Conservation (phyloP, 2,113 vertebrate genomes). For the Oreocharis arfaki region DNA sequence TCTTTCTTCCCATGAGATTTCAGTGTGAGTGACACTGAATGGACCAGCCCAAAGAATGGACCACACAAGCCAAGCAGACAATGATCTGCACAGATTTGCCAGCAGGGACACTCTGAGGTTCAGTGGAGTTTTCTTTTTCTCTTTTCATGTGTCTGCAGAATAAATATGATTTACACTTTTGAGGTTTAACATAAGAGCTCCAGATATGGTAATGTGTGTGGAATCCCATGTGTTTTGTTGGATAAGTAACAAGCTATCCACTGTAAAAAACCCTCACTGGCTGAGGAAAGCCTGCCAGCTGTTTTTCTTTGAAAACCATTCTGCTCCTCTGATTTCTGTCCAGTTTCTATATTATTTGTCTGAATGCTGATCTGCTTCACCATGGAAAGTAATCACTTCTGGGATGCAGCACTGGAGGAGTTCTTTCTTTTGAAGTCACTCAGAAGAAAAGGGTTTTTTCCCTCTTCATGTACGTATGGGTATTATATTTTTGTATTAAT, state of each 20-base stretch:
- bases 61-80: neutral
- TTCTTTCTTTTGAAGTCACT: neutral
- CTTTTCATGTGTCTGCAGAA: neutral
- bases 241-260: neutral
- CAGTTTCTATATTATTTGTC: neutral
- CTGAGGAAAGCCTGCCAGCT: neutral
- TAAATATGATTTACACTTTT: neutral
- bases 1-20: neutral
- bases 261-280: neutral
- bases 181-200: neutral
- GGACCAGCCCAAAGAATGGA: neutral
- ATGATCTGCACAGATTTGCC: neutral
- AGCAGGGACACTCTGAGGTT: neutral
- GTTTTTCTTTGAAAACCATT: neutral
- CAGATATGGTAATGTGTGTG: neutral
- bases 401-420: neutral
- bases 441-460: neutral
- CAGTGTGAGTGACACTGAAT: neutral
- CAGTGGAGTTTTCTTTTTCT: neutral
- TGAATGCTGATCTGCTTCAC: neutral
- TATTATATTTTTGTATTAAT: neutral
- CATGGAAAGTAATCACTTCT: neutral
- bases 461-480: neutral
- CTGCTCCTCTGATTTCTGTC: neutral
- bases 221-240: neutral